phyloP scores from a whole-genome alignment of 2,888 invertebrate species.

The Pristionchus exspectatus region DNA sequence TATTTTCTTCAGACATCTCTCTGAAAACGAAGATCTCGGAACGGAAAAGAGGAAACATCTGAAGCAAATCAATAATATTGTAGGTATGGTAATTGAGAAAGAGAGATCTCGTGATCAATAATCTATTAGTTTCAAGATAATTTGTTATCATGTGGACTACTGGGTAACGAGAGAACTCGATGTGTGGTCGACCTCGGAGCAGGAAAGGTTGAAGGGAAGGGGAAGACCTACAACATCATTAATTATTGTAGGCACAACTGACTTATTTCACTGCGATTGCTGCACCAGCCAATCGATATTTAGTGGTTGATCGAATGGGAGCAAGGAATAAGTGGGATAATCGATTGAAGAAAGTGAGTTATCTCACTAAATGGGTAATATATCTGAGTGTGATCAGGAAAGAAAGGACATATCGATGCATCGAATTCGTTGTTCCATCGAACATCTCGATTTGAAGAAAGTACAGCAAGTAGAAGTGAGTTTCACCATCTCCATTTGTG shows the following conservation, averaged over 20 bases:
- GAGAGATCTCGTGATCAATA: background rate
- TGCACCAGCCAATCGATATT: conserved; percentile 64
- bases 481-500: background rate
- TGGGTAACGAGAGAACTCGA: conserved; percentile 54
- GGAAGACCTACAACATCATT: background rate
- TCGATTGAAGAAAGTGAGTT: conserved; percentile 52
- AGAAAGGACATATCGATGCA: conserved; percentile 60
- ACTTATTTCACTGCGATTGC: conserved; percentile 71
- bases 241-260: conserved; percentile 64
- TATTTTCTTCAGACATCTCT: conserved; percentile 51
- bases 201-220: conserved; percentile 61
- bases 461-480: conserved; percentile 52
- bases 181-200: conserved; percentile 73
- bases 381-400: conserved; percentile 60
- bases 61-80: conserved; percentile 70
- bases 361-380: background rate
- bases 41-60: conserved; percentile 67
- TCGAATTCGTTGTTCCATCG: conserved; percentile 72
- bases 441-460: conserved; percentile 72
- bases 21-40: conserved; percentile 57
- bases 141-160: conserved; percentile 56
- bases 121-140: conserved; percentile 61
- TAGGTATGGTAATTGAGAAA: conserved; percentile 58
- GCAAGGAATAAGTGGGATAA: conserved; percentile 72
- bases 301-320: conserved; percentile 73